A percentile compares a stretch with the other conserved stretches of the same genome.
These are phyloP conservation scores for Psilopsiagon aurifrons DNA, from an alignment of 2,113 vertebrate genomes.

Conservation along the genomic window DNA sequence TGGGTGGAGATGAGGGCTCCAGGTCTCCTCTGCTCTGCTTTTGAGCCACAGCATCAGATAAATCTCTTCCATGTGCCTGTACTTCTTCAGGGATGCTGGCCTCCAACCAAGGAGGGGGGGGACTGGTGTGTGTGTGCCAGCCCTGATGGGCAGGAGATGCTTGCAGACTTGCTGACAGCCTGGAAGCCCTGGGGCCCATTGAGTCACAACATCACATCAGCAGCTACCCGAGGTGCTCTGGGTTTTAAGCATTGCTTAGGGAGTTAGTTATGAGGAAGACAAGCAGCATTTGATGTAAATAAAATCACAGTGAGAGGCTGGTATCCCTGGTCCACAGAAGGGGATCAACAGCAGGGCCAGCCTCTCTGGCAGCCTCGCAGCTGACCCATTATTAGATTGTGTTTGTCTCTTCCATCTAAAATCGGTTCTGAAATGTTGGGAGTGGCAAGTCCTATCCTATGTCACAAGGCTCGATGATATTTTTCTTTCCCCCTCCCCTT, in stretches of 20 bases:
- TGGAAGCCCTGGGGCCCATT: neutral
- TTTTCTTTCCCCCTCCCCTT: conserved; percentile 11
- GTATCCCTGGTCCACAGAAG: neutral
- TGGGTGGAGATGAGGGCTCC: neutral
- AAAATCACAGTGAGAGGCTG: neutral
- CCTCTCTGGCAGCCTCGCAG: neutral
- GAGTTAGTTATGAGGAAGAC: neutral
- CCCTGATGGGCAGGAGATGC: neutral
- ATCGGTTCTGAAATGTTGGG: neutral
- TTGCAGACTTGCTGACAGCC: neutral
- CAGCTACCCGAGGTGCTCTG: neutral
- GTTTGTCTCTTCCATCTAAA: conserved; percentile 3
- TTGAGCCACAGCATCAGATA: neutral
- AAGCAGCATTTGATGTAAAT: neutral
- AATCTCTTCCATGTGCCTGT: neutral
- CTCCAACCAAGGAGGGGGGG: neutral
- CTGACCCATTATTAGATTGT: neutral
- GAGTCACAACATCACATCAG: neutral
- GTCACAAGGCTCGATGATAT: conserved; percentile 17
- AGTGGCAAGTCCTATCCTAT: neutral
- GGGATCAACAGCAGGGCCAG: neutral
- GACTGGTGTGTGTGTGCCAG: neutral
- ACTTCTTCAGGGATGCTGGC: neutral
- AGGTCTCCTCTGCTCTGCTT: neutral
- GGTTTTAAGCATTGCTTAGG: neutral